Evolutionary conservation across 2,888 invertebrate species (phyloP), one percentile per base, ranked within the genome.

Genomic region (Lithophane semibrunnea): DNA sequence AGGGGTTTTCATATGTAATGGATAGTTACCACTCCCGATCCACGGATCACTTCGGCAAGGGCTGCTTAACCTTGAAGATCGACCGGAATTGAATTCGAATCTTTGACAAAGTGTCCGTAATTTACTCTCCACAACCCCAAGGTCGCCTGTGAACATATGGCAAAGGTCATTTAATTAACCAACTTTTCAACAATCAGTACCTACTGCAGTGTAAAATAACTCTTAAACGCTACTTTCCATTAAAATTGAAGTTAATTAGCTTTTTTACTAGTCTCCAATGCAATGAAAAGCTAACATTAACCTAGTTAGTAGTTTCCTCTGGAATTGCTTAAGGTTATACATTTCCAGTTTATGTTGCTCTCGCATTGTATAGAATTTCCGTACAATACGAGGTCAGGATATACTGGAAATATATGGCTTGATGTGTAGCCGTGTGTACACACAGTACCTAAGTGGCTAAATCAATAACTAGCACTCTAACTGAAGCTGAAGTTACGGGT

Each of bases 401-500:
- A 37, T 37, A 3, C 37, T 37, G 37, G 37, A 37, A 37, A 37
- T 3, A 2, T 37, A 37, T 37, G 37, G 37, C 37, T 37, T 37
- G 37, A 37, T 37, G 2, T 37, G 37, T 2, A 37, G 2, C 37
- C 37, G 3, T 37, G 37, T 37, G 3, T 37, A 37, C 37, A 37
- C 37, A 18, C 4, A 44, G 8, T 61, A n/a, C 42, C 60, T 37
- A 16, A 37, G 16, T 29, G 10, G 44, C 29, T 68, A 71, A 71
- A 80, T 60, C 71, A 64, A 82, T 79, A 52, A 73, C 37, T 82
- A 72, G 18, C 77, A 77, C 67, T 81, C 56, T 68, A 47, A 44
- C 18, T 37, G 24, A 64, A 58, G 56, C 3, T 67, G 52, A 54
- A 70, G 52, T 42, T 47, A 52, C n/a, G 21, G 13, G 13, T 54